Percentiles rank a stretch among this genome's conserved stretches.
phyloP scores from a whole-genome alignment of 2,797 vertebrate genomes.

The Molossus alvarezi region DNA sequence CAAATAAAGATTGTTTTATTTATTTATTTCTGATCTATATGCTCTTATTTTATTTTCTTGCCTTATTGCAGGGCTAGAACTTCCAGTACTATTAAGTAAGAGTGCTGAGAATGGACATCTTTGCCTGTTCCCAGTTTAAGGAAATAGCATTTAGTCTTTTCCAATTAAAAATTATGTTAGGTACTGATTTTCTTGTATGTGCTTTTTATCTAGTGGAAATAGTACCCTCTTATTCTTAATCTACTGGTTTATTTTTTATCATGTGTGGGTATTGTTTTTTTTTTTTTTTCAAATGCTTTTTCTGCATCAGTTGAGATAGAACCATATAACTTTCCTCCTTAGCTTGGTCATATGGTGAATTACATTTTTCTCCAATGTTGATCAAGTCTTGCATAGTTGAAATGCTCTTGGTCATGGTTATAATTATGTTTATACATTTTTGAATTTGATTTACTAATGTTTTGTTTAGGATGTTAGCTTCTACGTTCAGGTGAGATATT shows the following conservation, averaged over 20 bases:
- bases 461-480: background rate
- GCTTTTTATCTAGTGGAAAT: background rate
- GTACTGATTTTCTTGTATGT: background rate
- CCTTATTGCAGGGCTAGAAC: background rate
- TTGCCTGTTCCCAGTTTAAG: background rate
- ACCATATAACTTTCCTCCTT: background rate
- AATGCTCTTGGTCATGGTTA: background rate
- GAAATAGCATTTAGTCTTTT: background rate
- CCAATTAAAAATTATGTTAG: background rate
- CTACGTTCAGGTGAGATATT: background rate
- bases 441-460: background rate
- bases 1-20: background rate
- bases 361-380: background rate
- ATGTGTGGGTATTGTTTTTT: background rate
- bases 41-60: background rate
- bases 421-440: background rate
- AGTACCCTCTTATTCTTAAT: background rate
- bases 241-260: background rate
- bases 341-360: background rate
- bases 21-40: background rate
- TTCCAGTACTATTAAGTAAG: background rate
- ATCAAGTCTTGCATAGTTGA: background rate
- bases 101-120: background rate
- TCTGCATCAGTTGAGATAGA: background rate
- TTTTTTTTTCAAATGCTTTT: background rate